phyloP scores from a whole-genome alignment of 2,113 vertebrate species.

The Melospiza melodia region DNA sequence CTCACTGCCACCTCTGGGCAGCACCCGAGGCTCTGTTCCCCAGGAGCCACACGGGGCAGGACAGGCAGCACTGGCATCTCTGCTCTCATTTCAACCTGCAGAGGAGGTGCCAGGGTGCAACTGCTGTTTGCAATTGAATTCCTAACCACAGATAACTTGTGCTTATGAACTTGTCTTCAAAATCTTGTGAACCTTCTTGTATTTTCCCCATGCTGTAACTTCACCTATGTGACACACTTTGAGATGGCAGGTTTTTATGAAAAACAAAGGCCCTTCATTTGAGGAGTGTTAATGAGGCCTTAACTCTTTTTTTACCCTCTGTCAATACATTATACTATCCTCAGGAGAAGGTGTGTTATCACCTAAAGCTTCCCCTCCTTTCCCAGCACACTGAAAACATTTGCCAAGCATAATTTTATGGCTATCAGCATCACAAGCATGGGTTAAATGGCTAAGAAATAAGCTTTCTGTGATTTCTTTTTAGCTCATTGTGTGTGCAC shows the following conservation, averaged over 20 bases:
- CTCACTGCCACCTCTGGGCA: neutral
- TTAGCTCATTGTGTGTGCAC: neutral
- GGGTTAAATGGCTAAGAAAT: neutral
- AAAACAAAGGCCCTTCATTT: neutral
- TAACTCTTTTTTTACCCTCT: neutral
- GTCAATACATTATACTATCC: neutral
- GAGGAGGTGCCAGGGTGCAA: neutral
- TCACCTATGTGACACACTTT: neutral
- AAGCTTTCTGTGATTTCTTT: neutral
- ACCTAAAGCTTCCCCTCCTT: neutral
- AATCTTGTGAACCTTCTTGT: neutral
- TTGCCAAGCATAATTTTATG: neutral
- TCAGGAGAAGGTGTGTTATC: neutral
- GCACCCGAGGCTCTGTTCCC: rapidly evolving
- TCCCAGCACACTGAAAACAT: neutral
- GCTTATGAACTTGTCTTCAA: neutral
- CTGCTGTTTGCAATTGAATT: neutral
- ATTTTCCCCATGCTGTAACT: neutral
- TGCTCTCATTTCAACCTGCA: neutral
- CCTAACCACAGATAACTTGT: neutral
- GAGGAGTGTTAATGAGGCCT: neutral
- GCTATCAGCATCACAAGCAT: neutral
- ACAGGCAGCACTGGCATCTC: neutral
- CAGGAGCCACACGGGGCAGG: neutral
- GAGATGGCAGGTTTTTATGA: neutral